Evolutionary conservation across 2,888 invertebrate species (phyloP).

Genomic region (Epirrhoe tristata): DNA sequence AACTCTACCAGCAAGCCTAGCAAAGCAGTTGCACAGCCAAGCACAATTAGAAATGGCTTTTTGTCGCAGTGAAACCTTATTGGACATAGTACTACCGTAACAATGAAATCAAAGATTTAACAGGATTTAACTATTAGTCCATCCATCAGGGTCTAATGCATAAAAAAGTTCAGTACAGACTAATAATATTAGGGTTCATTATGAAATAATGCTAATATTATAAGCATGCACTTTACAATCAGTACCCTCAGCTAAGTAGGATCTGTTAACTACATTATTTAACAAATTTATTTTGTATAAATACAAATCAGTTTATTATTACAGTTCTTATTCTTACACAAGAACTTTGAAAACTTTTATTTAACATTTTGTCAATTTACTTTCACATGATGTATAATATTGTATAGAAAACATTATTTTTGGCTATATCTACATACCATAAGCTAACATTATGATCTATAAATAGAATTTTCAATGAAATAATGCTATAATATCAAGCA

Average conservation of each 20-base stretch:
- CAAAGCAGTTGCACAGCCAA: slow-evolving; percentile 27
- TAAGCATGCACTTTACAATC: slow-evolving; percentile 8
- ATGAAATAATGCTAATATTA: slow-evolving; percentile 4
- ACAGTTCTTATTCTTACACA: slow-evolving; percentile 12
- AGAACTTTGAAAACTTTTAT: slow-evolving; percentile 18
- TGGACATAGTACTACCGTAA: slow-evolving; percentile 23
- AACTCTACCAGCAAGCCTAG: slow-evolving; percentile 28
- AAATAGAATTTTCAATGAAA: slow-evolving; percentile 43
- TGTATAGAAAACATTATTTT: slow-evolving; percentile 33
- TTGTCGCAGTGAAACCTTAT: slow-evolving; percentile 32
- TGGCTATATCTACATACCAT: slow-evolving; percentile 28
- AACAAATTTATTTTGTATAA: slow-evolving; percentile 23
- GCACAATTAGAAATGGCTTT: slow-evolving; percentile 35
- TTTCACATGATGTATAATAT: slow-evolving; percentile 20
- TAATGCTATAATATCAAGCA: slow-evolving; percentile 59
- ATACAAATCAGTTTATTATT: slow-evolving; percentile 5
- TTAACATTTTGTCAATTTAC: slow-evolving; percentile 24
- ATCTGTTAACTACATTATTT: slow-evolving; percentile 24
- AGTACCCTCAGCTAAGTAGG: background rate
- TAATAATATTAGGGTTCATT: background rate
- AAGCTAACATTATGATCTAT: slow-evolving; percentile 53
- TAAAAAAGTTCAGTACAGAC: background rate
- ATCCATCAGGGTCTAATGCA: background rate
- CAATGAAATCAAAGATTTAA: slow-evolving; percentile 24
- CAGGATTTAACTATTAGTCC: slow-evolving; percentile 5